Conservation (phyloP, 92 coral and sea anemone genomes). For the Palythoa heliodiscus region DNA sequence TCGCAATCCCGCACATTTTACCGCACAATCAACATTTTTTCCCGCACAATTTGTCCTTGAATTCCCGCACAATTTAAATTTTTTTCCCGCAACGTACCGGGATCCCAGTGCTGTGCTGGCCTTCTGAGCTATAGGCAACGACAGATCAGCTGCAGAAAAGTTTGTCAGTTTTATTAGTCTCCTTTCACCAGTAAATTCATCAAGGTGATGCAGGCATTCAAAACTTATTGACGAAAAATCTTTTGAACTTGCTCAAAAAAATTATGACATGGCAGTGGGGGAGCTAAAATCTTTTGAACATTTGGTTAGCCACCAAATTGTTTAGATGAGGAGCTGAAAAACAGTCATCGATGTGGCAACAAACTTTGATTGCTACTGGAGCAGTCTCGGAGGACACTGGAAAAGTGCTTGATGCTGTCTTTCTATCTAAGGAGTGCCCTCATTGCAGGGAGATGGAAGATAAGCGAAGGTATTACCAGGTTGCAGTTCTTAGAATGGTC, state of each 20-base stretch:
- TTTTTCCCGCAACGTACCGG: too few relatives aligned
- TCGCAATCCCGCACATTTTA: too few relatives aligned
- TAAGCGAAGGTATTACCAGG: not conserved
- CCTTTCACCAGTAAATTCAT: slow-evolving; percentile 36
- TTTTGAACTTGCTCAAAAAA: slow-evolving; percentile 46
- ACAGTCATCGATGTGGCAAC: slow-evolving; percentile 55
- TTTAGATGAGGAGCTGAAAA: slow-evolving; percentile 46
- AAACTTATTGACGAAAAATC: slow-evolving; percentile 38
- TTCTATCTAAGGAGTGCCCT: slow-evolving; percentile 40
- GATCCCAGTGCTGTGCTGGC: slow-evolving; percentile 44
- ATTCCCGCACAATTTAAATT: too few relatives aligned
- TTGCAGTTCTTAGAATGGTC: not conserved
- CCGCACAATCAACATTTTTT: too few relatives aligned
- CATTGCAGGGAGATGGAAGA: not conserved
- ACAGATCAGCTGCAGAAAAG: slow-evolving; percentile 50
- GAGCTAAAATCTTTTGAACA: slow-evolving; percentile 23
- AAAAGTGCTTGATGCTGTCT: slow-evolving; percentile 46
- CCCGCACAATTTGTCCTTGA: too few relatives aligned
- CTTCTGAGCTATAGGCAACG: slow-evolving; percentile 39
- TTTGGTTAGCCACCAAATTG: slow-evolving; percentile 36
- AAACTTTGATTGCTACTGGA: slow-evolving; percentile 61
- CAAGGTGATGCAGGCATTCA: slow-evolving; percentile 33
- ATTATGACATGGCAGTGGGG: slow-evolving; percentile 29
- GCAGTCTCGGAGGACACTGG: not conserved
- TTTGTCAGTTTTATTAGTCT: slow-evolving; percentile 41